Base-by-base conservation (phyloP, 2,113 vertebrate genomes). In the Ardeotis arabs region DNA sequence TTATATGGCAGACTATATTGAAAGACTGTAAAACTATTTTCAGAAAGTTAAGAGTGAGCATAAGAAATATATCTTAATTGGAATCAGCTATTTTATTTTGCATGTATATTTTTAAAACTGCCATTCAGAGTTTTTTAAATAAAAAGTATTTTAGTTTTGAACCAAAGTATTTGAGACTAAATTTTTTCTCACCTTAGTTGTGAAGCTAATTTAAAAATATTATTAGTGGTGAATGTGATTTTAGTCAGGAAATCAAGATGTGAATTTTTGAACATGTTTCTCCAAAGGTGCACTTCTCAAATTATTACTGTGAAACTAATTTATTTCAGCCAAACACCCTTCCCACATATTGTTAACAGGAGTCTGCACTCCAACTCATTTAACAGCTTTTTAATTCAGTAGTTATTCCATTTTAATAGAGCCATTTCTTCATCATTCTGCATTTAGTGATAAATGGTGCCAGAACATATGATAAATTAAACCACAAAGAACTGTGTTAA, bases 371-470 rank as follows among this genome's bases (percentile, higher is more conserved):
- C 97, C 97, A 98, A 97, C 96, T 98, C 98, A 98, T 98, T 98
- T 98, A 98, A 97, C 97, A 93, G 97, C 97, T 97, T 98, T 98
- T 98, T 98, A 98, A 98, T 98, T 98, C 98, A 98, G 95, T 96
- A 97, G 98, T 98, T 98, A 98, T 98, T 98, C 94, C 92, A 94
- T 98, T 98, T 98, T 98, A 98, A 98, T 98, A 98, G 98, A 98
- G 96, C 97, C 96, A 97, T 98, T 98, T 98, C 98, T 98, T 98
- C 97, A 98, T 98, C 97, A 98, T 98, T 98, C 98, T 98, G 97
- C 97, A 98, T 98, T 98, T 98, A 98, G 98, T 98, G 97, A 98
- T 98, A 98, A 98, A 98, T 98, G 98, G 97, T 98, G 97, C 98
- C 96, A 97, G 97, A 98, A 98, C 97, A 97, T 97, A 98, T 97